phyloP scores from a whole-genome alignment of 1,140 invertebrate species.

The Micrasema minimum region DNA sequence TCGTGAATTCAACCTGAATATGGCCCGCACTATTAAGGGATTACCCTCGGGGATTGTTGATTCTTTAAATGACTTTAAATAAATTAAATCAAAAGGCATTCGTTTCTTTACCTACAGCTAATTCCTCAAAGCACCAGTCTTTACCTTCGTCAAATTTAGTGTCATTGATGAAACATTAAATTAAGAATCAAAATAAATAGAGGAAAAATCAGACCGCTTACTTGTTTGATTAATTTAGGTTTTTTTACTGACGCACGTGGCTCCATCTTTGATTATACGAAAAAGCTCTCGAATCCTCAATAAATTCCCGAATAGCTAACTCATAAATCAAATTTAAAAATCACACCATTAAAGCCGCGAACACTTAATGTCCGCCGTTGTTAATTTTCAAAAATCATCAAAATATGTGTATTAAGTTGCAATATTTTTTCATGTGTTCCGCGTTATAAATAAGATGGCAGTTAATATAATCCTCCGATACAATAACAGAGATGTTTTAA shows the following conservation, averaged over 20 bases:
- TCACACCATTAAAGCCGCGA: constrained; percentile 42
- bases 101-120: neutral
- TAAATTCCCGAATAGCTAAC: constrained; percentile 42
- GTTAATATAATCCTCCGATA: constrained; percentile 35
- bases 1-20: too few species aligned
- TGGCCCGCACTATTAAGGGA: neutral
- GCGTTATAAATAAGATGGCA: constrained; percentile 22
- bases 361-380: constrained; percentile 47
- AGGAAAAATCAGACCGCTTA: neutral
- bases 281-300: too few species aligned
- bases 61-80: constrained; percentile 34
- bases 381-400: constrained; percentile 49
- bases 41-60: constrained; percentile 21
- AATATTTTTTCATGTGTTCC: constrained; percentile 31
- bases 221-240: neutral
- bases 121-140: constrained; percentile 3
- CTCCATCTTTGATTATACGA: constrained; percentile 30
- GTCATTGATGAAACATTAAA: constrained; percentile 10
- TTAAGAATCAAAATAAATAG: neutral
- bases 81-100: constrained; percentile 33
- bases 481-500: constrained; percentile 21
- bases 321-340: constrained; percentile 53
- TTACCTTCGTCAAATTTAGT: neutral
- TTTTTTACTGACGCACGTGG: constrained; percentile 31
- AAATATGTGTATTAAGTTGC: constrained; percentile 47